A percentile compares a stretch with the other conserved stretches of the same genome.
Conservation (phyloP, 2,113 vertebrate species). For the Oxyruncus cristatus region DNA sequence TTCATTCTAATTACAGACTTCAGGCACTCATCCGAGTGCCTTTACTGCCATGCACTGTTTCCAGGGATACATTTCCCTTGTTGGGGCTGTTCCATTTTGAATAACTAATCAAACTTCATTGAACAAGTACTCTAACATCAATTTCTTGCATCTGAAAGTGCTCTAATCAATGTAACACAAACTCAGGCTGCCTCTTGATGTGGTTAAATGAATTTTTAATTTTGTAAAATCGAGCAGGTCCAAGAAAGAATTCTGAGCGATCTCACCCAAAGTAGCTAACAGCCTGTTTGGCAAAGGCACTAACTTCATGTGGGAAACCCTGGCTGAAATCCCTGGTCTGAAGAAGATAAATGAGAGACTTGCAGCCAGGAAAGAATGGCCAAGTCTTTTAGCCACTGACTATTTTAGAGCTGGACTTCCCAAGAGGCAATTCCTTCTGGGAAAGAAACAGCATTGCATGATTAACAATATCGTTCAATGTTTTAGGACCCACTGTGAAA, state of each 20-base stretch:
- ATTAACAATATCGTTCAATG: background rate
- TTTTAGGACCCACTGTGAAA: background rate
- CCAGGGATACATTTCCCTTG: background rate
- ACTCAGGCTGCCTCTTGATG: background rate
- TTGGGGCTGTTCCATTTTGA: conserved; percentile 27
- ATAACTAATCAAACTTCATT: conserved; percentile 36
- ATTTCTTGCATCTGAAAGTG: conserved; percentile 1
- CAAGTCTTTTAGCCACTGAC: background rate
- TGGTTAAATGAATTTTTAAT: conserved; percentile 7
- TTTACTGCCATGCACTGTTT: background rate
- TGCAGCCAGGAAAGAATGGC: background rate
- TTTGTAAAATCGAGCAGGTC: background rate
- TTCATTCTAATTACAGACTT: background rate
- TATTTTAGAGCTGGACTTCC: background rate
- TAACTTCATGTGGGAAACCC: background rate
- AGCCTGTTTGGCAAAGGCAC: background rate
- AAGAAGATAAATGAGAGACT: background rate
- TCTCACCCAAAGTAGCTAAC: background rate
- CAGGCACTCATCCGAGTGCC: background rate
- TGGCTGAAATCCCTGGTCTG: background rate
- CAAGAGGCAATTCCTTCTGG: background rate
- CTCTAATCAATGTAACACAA: conserved; percentile 12
- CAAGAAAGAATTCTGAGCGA: background rate
- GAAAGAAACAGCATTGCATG: background rate
- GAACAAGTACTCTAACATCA: background rate